Percentiles rank a stretch among this genome's conserved stretches.
These are phyloP conservation scores for Dryococelus australis DNA, from an alignment of 2,888 invertebrate species.

Conservation along the genomic window DNA sequence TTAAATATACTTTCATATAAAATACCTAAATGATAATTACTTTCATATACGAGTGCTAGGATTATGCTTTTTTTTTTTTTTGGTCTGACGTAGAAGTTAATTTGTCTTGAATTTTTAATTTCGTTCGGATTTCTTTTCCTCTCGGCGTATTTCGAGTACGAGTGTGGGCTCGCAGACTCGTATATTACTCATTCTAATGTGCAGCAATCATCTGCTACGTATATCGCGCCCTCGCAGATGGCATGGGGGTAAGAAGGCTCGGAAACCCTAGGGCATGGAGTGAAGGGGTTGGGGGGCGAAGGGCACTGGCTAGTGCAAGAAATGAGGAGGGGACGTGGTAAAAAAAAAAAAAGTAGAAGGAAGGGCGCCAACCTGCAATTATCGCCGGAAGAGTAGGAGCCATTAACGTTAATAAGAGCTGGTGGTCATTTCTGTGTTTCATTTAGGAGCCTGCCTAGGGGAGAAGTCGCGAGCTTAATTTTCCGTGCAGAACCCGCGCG, in stretches of 20 bases:
- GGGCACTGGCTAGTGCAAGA: not conserved
- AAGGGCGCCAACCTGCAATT: not conserved
- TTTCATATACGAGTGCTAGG: not conserved
- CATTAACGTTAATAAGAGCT: constrained; percentile 36
- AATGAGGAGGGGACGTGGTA: not conserved
- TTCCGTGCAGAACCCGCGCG: not conserved
- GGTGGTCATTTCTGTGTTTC: constrained; percentile 36
- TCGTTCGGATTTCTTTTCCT: not conserved
- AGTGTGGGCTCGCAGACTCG: not conserved
- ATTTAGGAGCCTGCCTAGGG: constrained; percentile 27
- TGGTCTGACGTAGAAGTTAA: not conserved
- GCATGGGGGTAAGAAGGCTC: not conserved
- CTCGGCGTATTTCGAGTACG: not conserved
- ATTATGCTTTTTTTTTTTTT: not conserved
- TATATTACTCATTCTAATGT: not conserved
- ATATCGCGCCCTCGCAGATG: not conserved
- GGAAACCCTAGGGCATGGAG: not conserved
- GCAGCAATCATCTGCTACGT: not conserved
- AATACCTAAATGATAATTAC: not conserved
- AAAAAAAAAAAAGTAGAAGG: not conserved
- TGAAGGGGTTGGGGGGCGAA: not conserved
- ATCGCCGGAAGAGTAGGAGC: constrained; percentile 26
- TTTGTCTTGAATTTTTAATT: not conserved
- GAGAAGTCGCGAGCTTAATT: not conserved
- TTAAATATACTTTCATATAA: too few relatives aligned